Percentiles rank a stretch among this genome's conserved stretches.
Evolutionary conservation across 1,140 invertebrate genomes (phyloP).

Genomic region (Drosophila eugracilis): DNA sequence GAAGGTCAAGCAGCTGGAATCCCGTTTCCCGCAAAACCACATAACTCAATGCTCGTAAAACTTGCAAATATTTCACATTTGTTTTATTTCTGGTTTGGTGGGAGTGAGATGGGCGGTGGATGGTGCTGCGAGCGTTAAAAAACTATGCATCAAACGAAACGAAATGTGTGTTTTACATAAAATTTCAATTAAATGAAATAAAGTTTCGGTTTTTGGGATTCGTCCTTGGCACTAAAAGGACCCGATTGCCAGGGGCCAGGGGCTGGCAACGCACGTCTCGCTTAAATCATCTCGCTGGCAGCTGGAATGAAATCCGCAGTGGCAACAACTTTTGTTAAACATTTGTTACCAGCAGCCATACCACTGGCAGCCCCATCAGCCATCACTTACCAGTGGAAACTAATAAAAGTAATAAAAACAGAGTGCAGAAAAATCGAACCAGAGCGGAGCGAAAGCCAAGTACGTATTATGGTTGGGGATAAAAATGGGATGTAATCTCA

Average conservation of each 20-base stretch:
- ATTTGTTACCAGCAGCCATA: slow-evolving; percentile 57
- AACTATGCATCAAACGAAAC: slow-evolving; percentile 76
- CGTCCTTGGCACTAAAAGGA: slow-evolving; percentile 54
- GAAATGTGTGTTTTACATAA: slow-evolving; percentile 79
- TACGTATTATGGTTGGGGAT: slow-evolving; percentile 14
- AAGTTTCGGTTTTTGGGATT: slow-evolving; percentile 57
- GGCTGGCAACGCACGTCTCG: too few species aligned
- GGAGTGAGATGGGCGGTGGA: slow-evolving; percentile 5
- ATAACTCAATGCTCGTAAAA: slow-evolving; percentile 78
- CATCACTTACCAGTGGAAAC: slow-evolving; percentile 56
- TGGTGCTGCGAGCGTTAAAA: slow-evolving; percentile 46
- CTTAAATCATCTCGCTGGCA: slow-evolving; percentile 78
- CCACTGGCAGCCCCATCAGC: slow-evolving; percentile 42
- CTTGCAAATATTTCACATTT: slow-evolving; percentile 71
- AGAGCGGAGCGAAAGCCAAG: slow-evolving; percentile 30
- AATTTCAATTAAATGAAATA: slow-evolving; percentile 83
- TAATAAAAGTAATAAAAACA: slow-evolving; percentile 69
- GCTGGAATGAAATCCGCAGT: slow-evolving; percentile 73
- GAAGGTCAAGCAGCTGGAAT: slow-evolving; percentile 64
- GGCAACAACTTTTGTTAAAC: slow-evolving; percentile 76
- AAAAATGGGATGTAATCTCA: too few species aligned
- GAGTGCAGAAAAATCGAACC: slow-evolving; percentile 37
- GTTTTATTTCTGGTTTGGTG: slow-evolving; percentile 21
- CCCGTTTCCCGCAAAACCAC: slow-evolving; percentile 39
- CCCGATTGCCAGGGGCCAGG: slow-evolving; percentile 25